Base-by-base conservation (phyloP, 2,797 vertebrate species). In the Microctenopoma stevenorrisi region DNA sequence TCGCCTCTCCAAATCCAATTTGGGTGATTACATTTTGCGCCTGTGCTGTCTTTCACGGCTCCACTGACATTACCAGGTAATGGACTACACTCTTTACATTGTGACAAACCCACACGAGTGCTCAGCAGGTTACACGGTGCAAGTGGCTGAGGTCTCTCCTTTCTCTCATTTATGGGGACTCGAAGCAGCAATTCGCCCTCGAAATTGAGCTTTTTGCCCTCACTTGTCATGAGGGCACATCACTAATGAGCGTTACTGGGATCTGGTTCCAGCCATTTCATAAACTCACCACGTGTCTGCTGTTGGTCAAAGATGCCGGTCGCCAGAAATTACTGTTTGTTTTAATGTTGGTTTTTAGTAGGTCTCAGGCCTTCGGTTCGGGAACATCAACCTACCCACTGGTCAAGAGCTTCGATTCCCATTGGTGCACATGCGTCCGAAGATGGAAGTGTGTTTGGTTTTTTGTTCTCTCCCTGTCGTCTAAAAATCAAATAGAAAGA, bases 1-100 rank as follows among this genome's bases (percentile, higher is more conserved):
- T 79, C 71, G 43, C 82, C 85, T 81, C 89, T 92, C 78, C 61
- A 84, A 88, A 83, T 81, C 88, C 87, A 82, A 91, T 93, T 89
- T 89, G 3, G 5, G 69, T 86, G 82, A 91, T 92, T 89, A 88
- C 78, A 67, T 81, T 83, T 72, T 72, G 73, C 60, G 66, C 50
- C 50, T 57, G 64, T 15, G 49, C 67, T 57, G 72, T 62, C 76
- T 68, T 49, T 74, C 70, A 37, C 64, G 62, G 74, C 63, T 69
- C 71, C 66, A 75, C 79, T 88, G 63, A 73, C 73, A 72, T 75
- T 35, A 72, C 55, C 44, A 48, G 76, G 78, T 91, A 89, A 92
- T 90, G 83, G 86, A 83, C 68, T 65, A 76, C 78, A 79, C 70
- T 79, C 82, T 84, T 89, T 84, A 85, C 78, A 74, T 72, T 77